Percentiles rank a stretch among this genome's conserved stretches.
Conservation (phyloP, 2,888 invertebrate genomes). For the Microctonus aethiopoides region DNA sequence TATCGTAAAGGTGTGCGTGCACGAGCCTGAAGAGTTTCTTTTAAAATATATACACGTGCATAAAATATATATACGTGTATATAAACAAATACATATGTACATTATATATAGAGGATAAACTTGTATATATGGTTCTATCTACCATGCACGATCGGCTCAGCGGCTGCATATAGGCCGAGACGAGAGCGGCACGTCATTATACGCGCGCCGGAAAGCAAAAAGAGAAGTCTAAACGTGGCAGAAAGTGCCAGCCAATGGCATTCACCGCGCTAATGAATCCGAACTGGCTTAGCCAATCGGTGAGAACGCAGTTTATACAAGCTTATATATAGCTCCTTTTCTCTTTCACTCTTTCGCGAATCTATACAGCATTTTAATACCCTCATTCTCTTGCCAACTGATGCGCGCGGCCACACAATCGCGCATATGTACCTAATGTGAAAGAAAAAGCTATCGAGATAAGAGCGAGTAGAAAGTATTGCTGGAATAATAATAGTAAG, state of each 20-base stretch:
- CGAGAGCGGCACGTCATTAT: constrained; percentile 55
- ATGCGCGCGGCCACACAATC: not conserved
- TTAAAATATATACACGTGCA: not conserved
- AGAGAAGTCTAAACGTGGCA: constrained; percentile 11
- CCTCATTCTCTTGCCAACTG: constrained; percentile 13
- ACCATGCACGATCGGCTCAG: constrained; percentile 61
- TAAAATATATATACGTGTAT: not conserved
- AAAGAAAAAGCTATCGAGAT: constrained; percentile 13
- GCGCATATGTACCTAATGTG: constrained; percentile 25
- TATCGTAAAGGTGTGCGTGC: not conserved
- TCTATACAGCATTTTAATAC: constrained; percentile 13
- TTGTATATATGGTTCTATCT: constrained; percentile 49
- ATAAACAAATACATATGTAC: not conserved
- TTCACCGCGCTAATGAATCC: constrained; percentile 60
- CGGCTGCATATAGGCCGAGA: constrained; percentile 34
- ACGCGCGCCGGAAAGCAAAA: constrained; percentile 46
- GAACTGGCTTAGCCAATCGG: constrained; percentile 58
- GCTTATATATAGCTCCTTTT: constrained; percentile 17
- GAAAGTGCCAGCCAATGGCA: constrained; percentile 51
- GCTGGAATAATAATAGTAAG: not conserved
- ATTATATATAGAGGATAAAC: constrained; percentile 38
- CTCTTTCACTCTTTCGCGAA: constrained; percentile 12
- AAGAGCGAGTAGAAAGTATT: constrained; percentile 6
- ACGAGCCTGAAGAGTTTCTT: not conserved
- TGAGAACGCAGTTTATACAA: constrained; percentile 28